Conservation (phyloP, 2,888 invertebrate species). For the Pseudococcus longispinus region DNA sequence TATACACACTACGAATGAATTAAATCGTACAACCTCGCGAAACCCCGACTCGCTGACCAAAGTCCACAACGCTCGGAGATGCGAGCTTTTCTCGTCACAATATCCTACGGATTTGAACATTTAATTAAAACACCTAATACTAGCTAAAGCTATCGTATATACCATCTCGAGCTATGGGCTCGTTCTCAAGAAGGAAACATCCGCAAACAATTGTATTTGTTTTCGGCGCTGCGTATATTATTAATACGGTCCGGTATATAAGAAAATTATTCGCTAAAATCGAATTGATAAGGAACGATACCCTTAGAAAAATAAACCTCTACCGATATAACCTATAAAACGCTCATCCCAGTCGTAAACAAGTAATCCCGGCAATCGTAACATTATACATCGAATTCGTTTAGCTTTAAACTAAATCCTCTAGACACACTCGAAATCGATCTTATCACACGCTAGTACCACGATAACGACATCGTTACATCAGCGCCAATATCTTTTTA, state of each 20-base stretch:
- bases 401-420: slow-evolving; percentile 43
- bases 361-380: slow-evolving; percentile 53
- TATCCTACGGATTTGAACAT: slow-evolving; percentile 30
- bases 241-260: background rate
- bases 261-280: background rate
- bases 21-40: slow-evolving; percentile 32
- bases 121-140: slow-evolving; percentile 43
- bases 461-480: slow-evolving; percentile 54
- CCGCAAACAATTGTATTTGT: background rate
- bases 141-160: background rate
- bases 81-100: background rate
- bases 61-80: slow-evolving; percentile 26
- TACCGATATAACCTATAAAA: slow-evolving; percentile 46
- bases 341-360: slow-evolving; percentile 52
- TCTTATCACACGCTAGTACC: slow-evolving; percentile 48
- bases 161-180: background rate
- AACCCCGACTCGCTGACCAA: slow-evolving; percentile 33
- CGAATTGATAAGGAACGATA: slow-evolving; percentile 29
- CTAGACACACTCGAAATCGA: slow-evolving; percentile 34
- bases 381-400: slow-evolving; percentile 55
- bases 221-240: background rate
- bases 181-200: background rate
- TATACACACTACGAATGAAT: background rate
- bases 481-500: slow-evolving; percentile 50
- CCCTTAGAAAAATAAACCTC: background rate